These are phyloP conservation scores for Echinarachnius parma DNA, from an alignment of 53 echinoderm and acorn worm genomes.

Conservation along the genomic window DNA sequence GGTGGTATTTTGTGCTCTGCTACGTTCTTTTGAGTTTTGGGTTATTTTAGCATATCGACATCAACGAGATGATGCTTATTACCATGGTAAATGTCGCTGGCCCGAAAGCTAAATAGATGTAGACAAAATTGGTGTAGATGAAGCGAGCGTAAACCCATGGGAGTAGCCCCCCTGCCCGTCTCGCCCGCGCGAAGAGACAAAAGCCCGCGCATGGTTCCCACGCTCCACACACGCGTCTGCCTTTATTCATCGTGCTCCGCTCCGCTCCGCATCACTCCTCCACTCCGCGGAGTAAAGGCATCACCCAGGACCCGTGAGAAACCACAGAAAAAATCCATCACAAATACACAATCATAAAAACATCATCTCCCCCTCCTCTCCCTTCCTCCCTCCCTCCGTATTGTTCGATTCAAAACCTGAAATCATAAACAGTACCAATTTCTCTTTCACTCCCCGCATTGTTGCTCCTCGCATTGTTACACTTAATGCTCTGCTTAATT, in stretches of 20 bases:
- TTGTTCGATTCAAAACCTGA: conserved; percentile 7
- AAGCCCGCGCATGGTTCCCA: conserved; percentile 52
- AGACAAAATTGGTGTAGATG: no score
- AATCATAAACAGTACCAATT: conserved; percentile 7
- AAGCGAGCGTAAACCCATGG: no score
- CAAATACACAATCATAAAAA: no score
- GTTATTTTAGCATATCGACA: no score
- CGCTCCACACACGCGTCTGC: conserved; percentile 58
- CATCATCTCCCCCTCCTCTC: no score
- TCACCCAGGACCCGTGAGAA: conserved; percentile 43
- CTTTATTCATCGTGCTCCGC: conserved; percentile 31
- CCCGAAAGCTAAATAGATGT: no score
- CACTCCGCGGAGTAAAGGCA: background rate
- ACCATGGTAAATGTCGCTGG: no score
- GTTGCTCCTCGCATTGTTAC: conserved; percentile 3
- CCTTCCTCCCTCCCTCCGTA: conserved; percentile 15
- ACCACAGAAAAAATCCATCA: no score
- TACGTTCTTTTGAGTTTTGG: no score
- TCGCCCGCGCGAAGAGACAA: conserved; percentile 36
- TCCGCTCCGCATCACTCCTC: conserved; percentile 8
- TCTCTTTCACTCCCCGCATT: background rate
- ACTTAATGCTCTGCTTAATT: conserved; percentile 38
- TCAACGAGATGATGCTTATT: no score
- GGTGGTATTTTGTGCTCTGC: no score
- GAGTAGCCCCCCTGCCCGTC: background rate